Conservation (phyloP, 2,113 vertebrate species). For the Vombatus ursinus region DNA sequence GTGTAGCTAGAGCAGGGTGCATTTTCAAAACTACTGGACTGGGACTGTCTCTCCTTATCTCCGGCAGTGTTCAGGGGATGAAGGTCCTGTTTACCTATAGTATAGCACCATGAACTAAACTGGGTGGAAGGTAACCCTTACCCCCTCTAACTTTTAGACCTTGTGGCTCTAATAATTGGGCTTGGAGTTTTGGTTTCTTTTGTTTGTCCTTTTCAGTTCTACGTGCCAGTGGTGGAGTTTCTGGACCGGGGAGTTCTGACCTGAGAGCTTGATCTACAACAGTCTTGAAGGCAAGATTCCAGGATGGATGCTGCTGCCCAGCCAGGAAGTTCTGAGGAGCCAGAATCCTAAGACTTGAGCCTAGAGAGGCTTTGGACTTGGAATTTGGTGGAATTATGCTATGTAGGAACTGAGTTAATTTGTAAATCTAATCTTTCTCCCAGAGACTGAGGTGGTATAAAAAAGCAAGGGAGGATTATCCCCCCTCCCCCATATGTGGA, state of each 20-base stretch:
- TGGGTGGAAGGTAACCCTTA: neutral
- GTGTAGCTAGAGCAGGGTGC: neutral
- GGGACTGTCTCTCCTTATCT: neutral
- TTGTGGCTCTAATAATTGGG: neutral
- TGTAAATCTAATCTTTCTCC: neutral
- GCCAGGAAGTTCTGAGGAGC: neutral
- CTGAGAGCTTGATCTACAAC: neutral
- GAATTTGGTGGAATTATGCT: neutral
- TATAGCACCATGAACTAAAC: neutral
- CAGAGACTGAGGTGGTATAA: neutral
- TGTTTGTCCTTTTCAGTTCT: neutral
- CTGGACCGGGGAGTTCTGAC: neutral
- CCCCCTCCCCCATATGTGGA: too few relatives aligned
- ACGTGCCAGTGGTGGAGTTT: neutral
- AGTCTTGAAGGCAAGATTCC: neutral
- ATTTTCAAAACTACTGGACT: neutral
- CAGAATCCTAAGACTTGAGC: neutral
- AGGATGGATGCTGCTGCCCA: neutral
- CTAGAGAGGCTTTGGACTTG: neutral
- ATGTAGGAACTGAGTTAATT: neutral
- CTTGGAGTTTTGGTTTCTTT: neutral
- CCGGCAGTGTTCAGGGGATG: neutral
- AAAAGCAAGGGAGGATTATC: neutral
- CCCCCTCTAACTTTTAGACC: neutral
- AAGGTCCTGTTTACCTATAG: neutral